Evolutionary conservation across 2,888 invertebrate genomes (phyloP).

Genomic region (Phortica magna): DNA sequence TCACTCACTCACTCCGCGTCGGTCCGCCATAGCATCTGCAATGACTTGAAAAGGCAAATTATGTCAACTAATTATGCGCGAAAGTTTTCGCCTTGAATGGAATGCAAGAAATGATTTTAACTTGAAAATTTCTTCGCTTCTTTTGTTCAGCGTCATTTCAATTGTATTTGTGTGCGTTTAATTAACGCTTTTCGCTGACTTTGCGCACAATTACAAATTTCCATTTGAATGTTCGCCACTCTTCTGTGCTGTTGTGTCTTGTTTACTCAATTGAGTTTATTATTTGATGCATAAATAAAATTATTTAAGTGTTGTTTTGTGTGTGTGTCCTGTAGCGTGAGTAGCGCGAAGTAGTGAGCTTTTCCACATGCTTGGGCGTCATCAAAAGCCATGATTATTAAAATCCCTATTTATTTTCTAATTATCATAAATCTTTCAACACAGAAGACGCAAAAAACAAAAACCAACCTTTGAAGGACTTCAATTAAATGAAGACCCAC

Average conservation of each 20-base stretch:
- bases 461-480: too few relatives aligned
- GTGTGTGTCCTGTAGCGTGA: too few relatives aligned
- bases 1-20: not conserved
- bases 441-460: too few relatives aligned
- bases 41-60: constrained; percentile 20
- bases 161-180: not conserved
- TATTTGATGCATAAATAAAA: too few relatives aligned
- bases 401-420: too few relatives aligned
- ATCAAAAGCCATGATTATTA: too few relatives aligned
- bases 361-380: too few relatives aligned
- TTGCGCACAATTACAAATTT: not conserved
- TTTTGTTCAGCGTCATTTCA: not conserved
- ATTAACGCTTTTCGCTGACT: not conserved
- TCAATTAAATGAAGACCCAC: too few relatives aligned
- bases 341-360: too few relatives aligned
- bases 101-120: constrained; percentile 3
- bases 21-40: not conserved
- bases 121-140: not conserved
- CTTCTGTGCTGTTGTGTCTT: not conserved
- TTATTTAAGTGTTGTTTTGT: too few relatives aligned
- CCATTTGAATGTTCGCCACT: not conserved
- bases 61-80: constrained; percentile 21
- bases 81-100: not conserved
- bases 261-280: not conserved
- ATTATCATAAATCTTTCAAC: too few relatives aligned